These are phyloP conservation scores for Ridgeia piscesae DNA, from an alignment of 1,140 invertebrate genomes.

Conservation along the genomic window DNA sequence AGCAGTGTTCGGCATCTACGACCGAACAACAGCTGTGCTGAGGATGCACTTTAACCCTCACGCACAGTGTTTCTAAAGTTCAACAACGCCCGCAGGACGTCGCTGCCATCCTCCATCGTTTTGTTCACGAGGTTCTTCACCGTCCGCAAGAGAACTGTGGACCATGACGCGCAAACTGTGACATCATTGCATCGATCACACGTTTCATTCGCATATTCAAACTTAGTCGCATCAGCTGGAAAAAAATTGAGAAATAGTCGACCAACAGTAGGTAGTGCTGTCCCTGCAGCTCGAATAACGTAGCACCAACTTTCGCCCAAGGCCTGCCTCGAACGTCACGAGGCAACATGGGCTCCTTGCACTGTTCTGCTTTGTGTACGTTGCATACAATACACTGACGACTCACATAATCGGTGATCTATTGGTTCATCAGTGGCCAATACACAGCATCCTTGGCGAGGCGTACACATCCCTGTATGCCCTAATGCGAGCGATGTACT, in stretches of 20 bases:
- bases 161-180: slow-evolving; percentile 34
- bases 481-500: neutral
- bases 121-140: slow-evolving; percentile 38
- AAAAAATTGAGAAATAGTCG: slow-evolving; percentile 35
- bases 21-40: slow-evolving; percentile 35
- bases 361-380: neutral
- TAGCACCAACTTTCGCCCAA: slow-evolving; percentile 24
- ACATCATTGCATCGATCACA: slow-evolving; percentile 34
- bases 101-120: slow-evolving; percentile 20
- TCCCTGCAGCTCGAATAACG: slow-evolving; percentile 28
- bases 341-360: slow-evolving; percentile 23
- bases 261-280: slow-evolving; percentile 31
- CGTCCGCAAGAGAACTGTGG: slow-evolving; percentile 36
- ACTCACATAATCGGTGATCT: slow-evolving; percentile 29
- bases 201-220: slow-evolving; percentile 19
- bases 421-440: slow-evolving; percentile 35
- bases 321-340: slow-evolving; percentile 16
- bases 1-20: slow-evolving; percentile 31
- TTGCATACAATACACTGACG: slow-evolving; percentile 17
- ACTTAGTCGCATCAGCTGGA: slow-evolving; percentile 28
- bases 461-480: slow-evolving; percentile 23
- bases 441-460: slow-evolving; percentile 34
- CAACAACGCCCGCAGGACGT: slow-evolving; percentile 34
- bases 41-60: slow-evolving; percentile 35
- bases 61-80: slow-evolving; percentile 35